A percentile compares a stretch with the other conserved stretches of the same genome.
Conservation (phyloP, 2,113 vertebrate species). For the Ivindomyrus marchei region DNA sequence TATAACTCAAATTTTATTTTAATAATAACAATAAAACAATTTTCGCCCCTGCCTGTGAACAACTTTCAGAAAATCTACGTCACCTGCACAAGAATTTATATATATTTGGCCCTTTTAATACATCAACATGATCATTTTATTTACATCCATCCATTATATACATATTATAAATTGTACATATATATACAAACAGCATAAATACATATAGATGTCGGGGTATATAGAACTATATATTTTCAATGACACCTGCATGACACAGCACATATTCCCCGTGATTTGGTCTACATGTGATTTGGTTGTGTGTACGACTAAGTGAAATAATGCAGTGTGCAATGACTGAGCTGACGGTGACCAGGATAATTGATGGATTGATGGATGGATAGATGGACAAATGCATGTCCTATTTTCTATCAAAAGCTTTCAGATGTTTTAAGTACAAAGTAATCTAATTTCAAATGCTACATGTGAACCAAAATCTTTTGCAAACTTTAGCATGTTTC, state of each 20-base stretch:
- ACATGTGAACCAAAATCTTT: background rate
- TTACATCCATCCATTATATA: background rate
- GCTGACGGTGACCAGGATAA: background rate
- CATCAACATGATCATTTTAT: background rate
- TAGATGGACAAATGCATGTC: background rate
- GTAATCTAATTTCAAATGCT: background rate
- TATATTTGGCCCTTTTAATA: no score
- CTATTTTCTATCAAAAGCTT: background rate
- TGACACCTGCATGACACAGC: background rate
- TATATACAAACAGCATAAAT: background rate
- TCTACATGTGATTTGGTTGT: background rate
- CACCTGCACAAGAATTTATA: constrained; percentile 52
- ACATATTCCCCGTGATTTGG: background rate
- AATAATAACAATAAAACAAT: constrained; percentile 40
- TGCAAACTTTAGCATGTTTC: background rate
- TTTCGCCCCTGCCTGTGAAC: constrained; percentile 56
- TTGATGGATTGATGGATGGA: background rate
- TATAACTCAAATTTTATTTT: background rate
- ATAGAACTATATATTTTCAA: background rate
- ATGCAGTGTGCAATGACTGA: background rate
- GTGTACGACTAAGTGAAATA: background rate
- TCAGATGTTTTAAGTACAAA: background rate
- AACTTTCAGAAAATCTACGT: constrained; percentile 53
- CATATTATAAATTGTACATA: background rate
- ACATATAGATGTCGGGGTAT: background rate